phyloP scores from a whole-genome alignment of 1,140 invertebrate genomes.

The Helicoverpa zea region DNA sequence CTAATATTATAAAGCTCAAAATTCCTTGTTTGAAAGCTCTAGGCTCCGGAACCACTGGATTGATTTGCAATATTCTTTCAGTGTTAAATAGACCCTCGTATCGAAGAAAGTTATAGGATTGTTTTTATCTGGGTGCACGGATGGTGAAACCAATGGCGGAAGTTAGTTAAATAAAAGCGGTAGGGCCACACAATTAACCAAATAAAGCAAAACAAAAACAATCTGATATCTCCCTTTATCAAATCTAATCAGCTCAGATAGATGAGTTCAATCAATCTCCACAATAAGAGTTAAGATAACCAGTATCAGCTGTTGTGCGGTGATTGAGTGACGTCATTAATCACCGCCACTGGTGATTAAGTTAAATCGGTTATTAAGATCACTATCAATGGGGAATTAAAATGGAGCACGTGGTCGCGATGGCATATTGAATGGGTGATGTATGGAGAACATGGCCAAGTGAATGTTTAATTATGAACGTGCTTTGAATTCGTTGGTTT shows the following conservation, averaged over 20 bases:
- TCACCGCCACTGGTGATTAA: slow-evolving; percentile 26
- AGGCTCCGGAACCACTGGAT: too few relatives aligned
- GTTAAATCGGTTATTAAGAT: slow-evolving; percentile 24
- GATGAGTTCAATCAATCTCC: slow-evolving; percentile 7
- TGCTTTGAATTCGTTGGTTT: background rate
- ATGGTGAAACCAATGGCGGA: too few relatives aligned
- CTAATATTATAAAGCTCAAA: too few relatives aligned
- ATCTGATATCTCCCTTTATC: background rate
- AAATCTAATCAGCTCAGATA: background rate
- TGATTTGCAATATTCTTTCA: too few relatives aligned
- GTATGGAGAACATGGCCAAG: background rate
- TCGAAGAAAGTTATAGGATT: too few relatives aligned
- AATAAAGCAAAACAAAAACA: slow-evolving; percentile 4
- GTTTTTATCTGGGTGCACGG: too few relatives aligned
- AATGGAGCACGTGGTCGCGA: background rate
- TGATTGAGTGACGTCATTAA: slow-evolving; percentile 26
- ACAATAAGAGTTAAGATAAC: slow-evolving; percentile 27
- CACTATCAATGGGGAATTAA: slow-evolving; percentile 18
- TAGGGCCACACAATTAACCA: background rate
- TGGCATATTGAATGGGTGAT: background rate
- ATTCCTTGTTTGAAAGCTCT: too few relatives aligned
- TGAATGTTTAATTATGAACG: background rate
- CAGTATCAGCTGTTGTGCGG: background rate
- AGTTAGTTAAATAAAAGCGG: background rate
- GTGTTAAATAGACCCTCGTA: too few relatives aligned